Percentiles rank a stretch among this genome's conserved stretches.
phyloP scores from a whole-genome alignment of 23 tunicate species.

The Pegea sp. region DNA sequence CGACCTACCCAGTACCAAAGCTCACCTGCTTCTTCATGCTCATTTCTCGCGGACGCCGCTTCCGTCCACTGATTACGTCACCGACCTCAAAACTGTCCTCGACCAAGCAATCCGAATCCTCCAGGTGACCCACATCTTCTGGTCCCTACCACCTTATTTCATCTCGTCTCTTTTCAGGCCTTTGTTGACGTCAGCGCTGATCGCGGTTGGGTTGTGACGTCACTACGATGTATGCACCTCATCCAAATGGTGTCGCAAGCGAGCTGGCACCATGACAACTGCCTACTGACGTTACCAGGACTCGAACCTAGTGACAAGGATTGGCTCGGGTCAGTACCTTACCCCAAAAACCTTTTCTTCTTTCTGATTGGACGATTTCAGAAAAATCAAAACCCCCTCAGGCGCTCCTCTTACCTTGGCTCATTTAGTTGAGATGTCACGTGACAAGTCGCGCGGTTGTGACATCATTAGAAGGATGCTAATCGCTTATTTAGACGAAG shows the following conservation, averaged over 20 bases:
- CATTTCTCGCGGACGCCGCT: slow-evolving; percentile 68
- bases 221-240: slow-evolving; percentile 63
- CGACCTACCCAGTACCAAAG: slow-evolving; percentile 63
- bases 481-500: too few relatives aligned
- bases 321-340: neutral
- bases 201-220: slow-evolving; percentile 72
- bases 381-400: too few relatives aligned
- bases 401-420: too few relatives aligned
- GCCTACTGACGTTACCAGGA: slow-evolving; percentile 39
- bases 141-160: too few relatives aligned
- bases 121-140: slow-evolving; percentile 59
- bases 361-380: too few relatives aligned
- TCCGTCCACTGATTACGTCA: slow-evolving; percentile 86
- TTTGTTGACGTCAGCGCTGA: slow-evolving; percentile 80
- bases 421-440: too few relatives aligned
- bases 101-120: slow-evolving; percentile 85
- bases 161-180: slow-evolving; percentile 45
- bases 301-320: slow-evolving; percentile 12
- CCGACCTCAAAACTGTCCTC: slow-evolving; percentile 82
- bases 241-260: slow-evolving; percentile 96
- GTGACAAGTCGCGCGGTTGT: too few relatives aligned
- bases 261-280: slow-evolving; percentile 51
- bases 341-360: too few relatives aligned
- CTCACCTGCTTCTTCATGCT: slow-evolving; percentile 51
- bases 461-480: too few relatives aligned